Evolutionary conservation across 1,140 invertebrate species (phyloP).

Genomic region (Scaptomyza graminum): DNA sequence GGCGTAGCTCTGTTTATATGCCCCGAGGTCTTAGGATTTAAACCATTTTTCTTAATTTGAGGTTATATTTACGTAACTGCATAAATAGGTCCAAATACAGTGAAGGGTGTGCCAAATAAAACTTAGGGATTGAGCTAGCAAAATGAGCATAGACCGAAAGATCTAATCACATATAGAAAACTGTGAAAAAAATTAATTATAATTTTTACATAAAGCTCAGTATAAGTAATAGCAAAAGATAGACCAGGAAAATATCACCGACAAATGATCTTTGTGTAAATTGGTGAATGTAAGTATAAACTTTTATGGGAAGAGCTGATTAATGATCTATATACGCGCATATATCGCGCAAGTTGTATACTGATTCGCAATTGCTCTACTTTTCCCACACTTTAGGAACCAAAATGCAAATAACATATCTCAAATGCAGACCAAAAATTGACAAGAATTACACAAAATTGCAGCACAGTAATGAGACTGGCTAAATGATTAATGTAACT

Average conservation of each 20-base stretch:
- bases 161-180: too few relatives aligned
- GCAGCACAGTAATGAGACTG: slow-evolving; percentile 26
- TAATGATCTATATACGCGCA: not conserved
- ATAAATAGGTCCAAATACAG: slow-evolving; percentile 21
- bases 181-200: too few relatives aligned
- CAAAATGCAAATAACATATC: not conserved
- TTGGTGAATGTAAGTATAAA: too few relatives aligned
- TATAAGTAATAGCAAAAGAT: too few relatives aligned
- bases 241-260: too few relatives aligned
- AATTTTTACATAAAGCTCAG: too few relatives aligned
- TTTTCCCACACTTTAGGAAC: slow-evolving; percentile 14
- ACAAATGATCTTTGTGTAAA: too few relatives aligned
- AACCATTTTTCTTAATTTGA: slow-evolving; percentile 31
- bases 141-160: too few relatives aligned
- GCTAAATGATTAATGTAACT: slow-evolving; percentile 60
- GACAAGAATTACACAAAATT: slow-evolving; percentile 17
- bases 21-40: slow-evolving; percentile 53
- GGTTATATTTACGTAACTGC: slow-evolving; percentile 36
- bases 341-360: not conserved
- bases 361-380: not conserved
- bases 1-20: slow-evolving; percentile 37
- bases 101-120: not conserved
- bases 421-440: not conserved
- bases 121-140: not conserved
- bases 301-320: not conserved